A percentile compares a stretch with the other conserved stretches of the same genome.
Evolutionary conservation across 2,113 vertebrate species (phyloP).

Genomic region (Heterotis niloticus): DNA sequence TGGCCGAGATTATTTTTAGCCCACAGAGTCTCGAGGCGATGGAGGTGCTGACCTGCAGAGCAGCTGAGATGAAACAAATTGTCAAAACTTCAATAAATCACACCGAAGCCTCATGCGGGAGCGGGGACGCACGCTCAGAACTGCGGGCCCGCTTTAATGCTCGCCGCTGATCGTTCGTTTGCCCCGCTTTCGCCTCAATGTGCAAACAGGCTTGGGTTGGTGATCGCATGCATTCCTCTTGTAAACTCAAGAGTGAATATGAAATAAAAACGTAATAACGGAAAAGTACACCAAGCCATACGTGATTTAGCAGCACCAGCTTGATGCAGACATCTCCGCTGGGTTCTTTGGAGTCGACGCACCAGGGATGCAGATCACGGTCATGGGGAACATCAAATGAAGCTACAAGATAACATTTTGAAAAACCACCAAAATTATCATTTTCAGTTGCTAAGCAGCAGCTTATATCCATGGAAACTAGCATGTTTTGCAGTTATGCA

Average conservation of each 20-base stretch:
- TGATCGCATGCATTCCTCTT: not conserved
- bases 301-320: too few species aligned
- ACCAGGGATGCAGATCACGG: not conserved
- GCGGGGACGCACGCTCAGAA: not conserved
- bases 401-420: not conserved
- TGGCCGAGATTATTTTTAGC: conserved; percentile 9
- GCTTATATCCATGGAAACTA: conserved; percentile 9
- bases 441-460: not conserved
- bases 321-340: not conserved
- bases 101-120: not conserved
- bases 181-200: not conserved
- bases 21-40: not conserved
- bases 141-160: not conserved
- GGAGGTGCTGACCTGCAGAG: not conserved
- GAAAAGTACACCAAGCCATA: not conserved
- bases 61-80: not conserved
- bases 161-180: not conserved
- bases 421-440: not conserved
- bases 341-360: not conserved
- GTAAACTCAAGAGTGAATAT: not conserved
- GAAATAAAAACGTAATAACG: not conserved
- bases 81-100: not conserved
- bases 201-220: not conserved
- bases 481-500: not conserved
- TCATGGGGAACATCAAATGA: not conserved